phyloP scores from a whole-genome alignment of 2,797 vertebrate species.

The Gymnodraco acuticeps region DNA sequence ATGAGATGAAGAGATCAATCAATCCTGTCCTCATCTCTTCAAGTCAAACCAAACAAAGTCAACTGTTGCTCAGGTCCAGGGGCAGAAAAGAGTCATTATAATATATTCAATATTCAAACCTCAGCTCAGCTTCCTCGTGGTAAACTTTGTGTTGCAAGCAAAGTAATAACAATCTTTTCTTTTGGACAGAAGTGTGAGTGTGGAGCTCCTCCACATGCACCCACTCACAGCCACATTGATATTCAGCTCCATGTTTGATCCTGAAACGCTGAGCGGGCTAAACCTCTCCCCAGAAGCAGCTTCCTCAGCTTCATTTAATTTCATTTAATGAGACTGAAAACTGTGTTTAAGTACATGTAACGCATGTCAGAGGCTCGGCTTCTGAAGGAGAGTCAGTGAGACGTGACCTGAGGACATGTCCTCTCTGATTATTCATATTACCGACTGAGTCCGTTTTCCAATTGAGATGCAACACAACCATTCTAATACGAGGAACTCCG shows the following conservation, averaged over 20 bases:
- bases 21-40: neutral
- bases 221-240: constrained; percentile 39
- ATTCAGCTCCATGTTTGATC: constrained; percentile 59
- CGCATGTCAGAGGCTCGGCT: constrained; percentile 19
- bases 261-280: constrained; percentile 43
- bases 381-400: constrained; percentile 15
- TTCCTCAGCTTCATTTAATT: constrained; percentile 58
- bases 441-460: neutral
- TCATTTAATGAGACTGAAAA: constrained; percentile 37
- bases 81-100: neutral
- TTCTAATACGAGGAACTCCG: neutral
- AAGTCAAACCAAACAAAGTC: neutral
- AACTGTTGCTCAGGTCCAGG: too few species aligned
- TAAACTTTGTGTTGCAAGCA: neutral
- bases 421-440: neutral
- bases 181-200: neutral
- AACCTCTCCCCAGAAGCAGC: constrained; percentile 25
- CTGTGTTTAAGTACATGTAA: constrained; percentile 13
- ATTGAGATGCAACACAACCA: neutral
- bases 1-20: neutral
- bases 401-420: constrained; percentile 5
- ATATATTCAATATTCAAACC: neutral
- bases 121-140: neutral
- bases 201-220: neutral
- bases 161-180: neutral